phyloP scores from a whole-genome alignment of 2,797 vertebrate genomes.

The Gorsachius magnificus region DNA sequence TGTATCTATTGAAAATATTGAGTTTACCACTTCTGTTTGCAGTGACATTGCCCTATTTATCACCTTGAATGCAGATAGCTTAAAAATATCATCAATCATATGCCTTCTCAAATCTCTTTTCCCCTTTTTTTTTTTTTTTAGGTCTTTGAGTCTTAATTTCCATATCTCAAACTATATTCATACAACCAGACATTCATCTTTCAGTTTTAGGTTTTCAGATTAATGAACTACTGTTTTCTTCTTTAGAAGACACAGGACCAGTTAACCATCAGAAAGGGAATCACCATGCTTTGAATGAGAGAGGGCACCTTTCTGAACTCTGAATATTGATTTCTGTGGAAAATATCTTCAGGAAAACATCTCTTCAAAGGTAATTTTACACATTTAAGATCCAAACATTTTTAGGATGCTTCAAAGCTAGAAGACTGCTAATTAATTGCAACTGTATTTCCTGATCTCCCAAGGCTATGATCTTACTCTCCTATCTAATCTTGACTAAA shows the following conservation, averaged over 20 bases:
- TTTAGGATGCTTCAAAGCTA: neutral
- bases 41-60: neutral
- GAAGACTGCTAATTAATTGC: neutral
- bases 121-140: neutral
- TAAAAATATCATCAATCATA: neutral
- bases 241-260: neutral
- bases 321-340: neutral
- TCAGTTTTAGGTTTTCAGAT: neutral
- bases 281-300: neutral
- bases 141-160: neutral
- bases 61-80: neutral
- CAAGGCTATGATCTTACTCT: neutral
- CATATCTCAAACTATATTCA: neutral
- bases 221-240: neutral
- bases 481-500: neutral
- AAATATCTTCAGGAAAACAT: neutral
- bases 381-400: neutral
- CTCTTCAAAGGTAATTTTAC: constrained; percentile 5
- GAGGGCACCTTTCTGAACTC: neutral
- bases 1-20: neutral
- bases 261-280: neutral
- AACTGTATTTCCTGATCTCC: neutral
- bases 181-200: neutral
- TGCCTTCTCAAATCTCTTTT: neutral
- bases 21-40: neutral